Percentiles rank a stretch among this genome's conserved stretches.
Evolutionary conservation across 2,797 vertebrate species (phyloP).

Genomic region (Champsocephalus gunnari): DNA sequence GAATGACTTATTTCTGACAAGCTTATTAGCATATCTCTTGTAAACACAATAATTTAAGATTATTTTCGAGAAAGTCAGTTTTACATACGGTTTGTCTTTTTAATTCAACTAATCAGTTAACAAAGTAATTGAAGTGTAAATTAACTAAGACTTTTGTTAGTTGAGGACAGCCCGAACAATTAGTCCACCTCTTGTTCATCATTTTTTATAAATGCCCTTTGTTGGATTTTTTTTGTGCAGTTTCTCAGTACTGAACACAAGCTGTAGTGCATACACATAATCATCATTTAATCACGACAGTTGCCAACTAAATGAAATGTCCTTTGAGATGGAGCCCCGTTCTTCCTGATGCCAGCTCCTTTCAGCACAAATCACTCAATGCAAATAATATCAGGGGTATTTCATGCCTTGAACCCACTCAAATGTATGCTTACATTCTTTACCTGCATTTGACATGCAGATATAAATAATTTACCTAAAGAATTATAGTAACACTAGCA

Average conservation of each 20-base stretch:
- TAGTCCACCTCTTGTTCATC: background rate
- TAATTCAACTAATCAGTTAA: too few relatives aligned
- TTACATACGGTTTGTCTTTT: too few relatives aligned
- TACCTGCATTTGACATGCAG: slow-evolving; percentile 10
- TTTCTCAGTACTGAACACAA: slow-evolving; percentile 8
- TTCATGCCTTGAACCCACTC: slow-evolving; percentile 71
- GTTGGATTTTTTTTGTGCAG: slow-evolving; percentile 2
- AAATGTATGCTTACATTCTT: slow-evolving; percentile 18
- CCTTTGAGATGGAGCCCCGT: slow-evolving; percentile 79
- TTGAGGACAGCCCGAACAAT: background rate
- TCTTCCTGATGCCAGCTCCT: slow-evolving; percentile 69
- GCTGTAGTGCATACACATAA: slow-evolving; percentile 5
- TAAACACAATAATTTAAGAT: too few relatives aligned
- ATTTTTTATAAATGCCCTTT: background rate
- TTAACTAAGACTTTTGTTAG: too few relatives aligned
- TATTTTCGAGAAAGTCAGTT: too few relatives aligned
- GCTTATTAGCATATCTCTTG: too few relatives aligned
- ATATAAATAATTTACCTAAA: background rate
- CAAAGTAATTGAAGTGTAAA: too few relatives aligned
- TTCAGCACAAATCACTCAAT: slow-evolving; percentile 77
- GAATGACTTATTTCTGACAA: too few relatives aligned
- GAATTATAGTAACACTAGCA: background rate
- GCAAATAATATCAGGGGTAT: slow-evolving; percentile 68
- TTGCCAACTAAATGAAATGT: slow-evolving; percentile 43
- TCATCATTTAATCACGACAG: slow-evolving; percentile 13